Percentiles rank a stretch among this genome's conserved stretches.
These are phyloP conservation scores for Drosophila setosimentum DNA, from an alignment of 2,888 invertebrate genomes.

Conservation along the genomic window DNA sequence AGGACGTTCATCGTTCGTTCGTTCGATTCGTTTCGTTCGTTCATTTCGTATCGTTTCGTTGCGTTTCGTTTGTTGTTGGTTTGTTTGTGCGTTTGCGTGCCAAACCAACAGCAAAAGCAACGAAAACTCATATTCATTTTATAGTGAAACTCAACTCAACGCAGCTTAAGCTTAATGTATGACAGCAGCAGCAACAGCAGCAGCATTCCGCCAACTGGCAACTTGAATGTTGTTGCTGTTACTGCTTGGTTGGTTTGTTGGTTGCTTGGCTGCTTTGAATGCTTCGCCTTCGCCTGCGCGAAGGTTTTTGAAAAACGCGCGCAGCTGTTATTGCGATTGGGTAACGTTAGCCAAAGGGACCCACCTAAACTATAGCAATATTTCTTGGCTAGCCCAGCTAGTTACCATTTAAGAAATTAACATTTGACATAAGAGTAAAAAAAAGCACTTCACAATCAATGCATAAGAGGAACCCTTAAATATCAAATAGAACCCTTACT, in stretches of 20 bases:
- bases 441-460: not conserved
- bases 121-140: constrained; percentile 76
- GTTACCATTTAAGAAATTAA: not conserved
- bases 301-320: constrained; percentile 59
- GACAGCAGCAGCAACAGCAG: constrained; percentile 38
- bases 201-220: constrained; percentile 60
- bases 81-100: constrained; percentile 76
- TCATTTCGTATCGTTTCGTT: constrained; percentile 39
- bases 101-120: constrained; percentile 64
- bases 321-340: constrained; percentile 49
- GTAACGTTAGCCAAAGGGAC: constrained; percentile 19
- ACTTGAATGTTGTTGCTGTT: constrained; percentile 56
- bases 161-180: constrained; percentile 72
- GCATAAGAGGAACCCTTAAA: not conserved
- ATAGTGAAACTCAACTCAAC: constrained; percentile 72
- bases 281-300: constrained; percentile 67
- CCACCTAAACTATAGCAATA: constrained; percentile 6
- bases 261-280: constrained; percentile 43
- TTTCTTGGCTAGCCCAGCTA: not conserved
- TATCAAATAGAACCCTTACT: not conserved
- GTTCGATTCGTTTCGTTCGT: constrained; percentile 41
- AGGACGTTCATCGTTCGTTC: constrained; percentile 68
- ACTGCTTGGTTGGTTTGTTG: constrained; percentile 38
- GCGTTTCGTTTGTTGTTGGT: constrained; percentile 35
- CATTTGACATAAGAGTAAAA: not conserved